Evolutionary conservation across 2,888 invertebrate species (phyloP).

Genomic region (Rhorus exstirpatorius): DNA sequence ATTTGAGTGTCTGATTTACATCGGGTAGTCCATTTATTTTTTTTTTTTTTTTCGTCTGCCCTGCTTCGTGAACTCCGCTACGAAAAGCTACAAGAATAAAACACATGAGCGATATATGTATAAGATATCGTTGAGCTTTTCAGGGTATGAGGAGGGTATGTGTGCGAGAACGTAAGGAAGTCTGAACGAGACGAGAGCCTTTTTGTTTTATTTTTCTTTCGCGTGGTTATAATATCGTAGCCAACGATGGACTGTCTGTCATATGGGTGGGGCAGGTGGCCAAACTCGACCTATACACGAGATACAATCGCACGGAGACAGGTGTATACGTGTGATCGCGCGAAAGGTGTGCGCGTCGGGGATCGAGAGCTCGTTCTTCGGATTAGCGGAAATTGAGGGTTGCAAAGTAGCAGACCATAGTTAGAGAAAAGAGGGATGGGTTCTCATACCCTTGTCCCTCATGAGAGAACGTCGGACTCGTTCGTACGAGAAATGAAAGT

Average conservation of each 20-base stretch:
- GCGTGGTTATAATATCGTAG: conserved; percentile 36
- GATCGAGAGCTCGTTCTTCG: conserved; percentile 52
- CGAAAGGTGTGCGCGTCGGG: conserved; percentile 16
- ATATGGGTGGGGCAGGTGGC: conserved; percentile 51
- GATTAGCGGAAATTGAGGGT: conserved; percentile 66
- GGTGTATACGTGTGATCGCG: background rate
- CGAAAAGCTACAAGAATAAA: background rate
- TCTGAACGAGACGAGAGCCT: conserved; percentile 22
- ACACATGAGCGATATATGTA: background rate
- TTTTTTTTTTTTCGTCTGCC: background rate
- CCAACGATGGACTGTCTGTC: conserved; percentile 28
- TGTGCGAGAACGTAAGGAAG: conserved; percentile 41
- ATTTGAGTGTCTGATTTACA: background rate
- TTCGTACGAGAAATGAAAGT: conserved; percentile 46
- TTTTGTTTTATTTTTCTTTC: conserved; percentile 18
- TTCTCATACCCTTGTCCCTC: too few species aligned
- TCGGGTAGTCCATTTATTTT: too few species aligned
- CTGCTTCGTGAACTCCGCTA: background rate
- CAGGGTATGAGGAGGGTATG: background rate
- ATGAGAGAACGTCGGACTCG: conserved; percentile 26
- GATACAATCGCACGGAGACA: background rate
- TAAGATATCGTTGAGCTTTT: conserved; percentile 8
- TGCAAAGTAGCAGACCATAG: conserved; percentile 54
- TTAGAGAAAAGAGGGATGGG: conserved; percentile 22
- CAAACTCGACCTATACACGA: conserved; percentile 22